Conservation (phyloP, 2,113 vertebrate species). For the Triplophysa siluroides region DNA sequence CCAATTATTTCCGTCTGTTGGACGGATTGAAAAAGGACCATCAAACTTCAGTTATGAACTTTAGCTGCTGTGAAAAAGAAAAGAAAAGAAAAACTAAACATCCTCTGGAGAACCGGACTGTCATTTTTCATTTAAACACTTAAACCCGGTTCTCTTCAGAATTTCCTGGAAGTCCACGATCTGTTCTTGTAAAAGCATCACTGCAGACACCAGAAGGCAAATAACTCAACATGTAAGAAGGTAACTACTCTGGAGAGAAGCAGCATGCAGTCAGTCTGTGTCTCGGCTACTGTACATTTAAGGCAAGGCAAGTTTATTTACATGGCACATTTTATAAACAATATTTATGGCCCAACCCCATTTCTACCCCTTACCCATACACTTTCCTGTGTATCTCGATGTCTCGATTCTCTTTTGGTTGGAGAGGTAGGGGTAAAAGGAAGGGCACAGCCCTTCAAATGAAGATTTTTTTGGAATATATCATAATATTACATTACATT, state of each 20-base stretch:
- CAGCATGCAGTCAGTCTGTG: not conserved
- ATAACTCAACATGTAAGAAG: not conserved
- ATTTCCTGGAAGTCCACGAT: conserved; percentile 6
- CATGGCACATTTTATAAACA: no score
- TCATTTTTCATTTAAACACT: not conserved
- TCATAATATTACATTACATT: no score
- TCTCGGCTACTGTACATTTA: conserved; percentile 12
- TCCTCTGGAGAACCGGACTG: not conserved
- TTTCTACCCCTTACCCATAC: no score
- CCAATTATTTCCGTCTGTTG: not conserved
- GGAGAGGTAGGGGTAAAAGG: no score
- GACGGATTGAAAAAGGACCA: not conserved
- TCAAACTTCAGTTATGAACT: not conserved
- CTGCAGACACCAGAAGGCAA: not conserved
- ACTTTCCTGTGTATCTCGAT: no score
- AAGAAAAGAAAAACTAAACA: not conserved
- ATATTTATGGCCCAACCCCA: no score
- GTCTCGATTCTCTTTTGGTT: no score
- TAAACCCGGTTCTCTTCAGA: not conserved
- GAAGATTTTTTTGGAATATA: no score
- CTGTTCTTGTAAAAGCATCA: not conserved
- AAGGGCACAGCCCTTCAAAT: no score
- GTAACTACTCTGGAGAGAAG: not conserved
- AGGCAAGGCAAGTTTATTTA: no score
- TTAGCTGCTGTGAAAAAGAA: not conserved